These are phyloP conservation scores for Leucoraja erinaceus DNA, from an alignment of 2,113 vertebrate genomes.

Conservation along the genomic window DNA sequence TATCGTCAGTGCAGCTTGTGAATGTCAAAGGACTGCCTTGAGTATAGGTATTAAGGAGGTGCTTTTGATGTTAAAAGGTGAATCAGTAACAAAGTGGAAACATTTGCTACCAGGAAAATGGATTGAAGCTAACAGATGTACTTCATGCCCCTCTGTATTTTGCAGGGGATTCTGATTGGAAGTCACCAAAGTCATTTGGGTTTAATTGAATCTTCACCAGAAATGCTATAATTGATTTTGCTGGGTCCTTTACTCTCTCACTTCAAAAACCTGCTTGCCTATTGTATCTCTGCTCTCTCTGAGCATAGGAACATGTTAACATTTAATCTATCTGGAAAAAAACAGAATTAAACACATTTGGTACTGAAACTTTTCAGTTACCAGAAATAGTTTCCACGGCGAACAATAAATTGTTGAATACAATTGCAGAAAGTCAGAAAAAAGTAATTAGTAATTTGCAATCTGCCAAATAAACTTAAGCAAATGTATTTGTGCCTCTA, in stretches of 20 bases:
- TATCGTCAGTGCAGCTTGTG: not conserved
- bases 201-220: not conserved
- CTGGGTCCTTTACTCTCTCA: not conserved
- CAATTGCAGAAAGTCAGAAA: not conserved
- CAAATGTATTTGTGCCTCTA: not conserved
- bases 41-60: not conserved
- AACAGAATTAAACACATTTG: not conserved
- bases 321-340: not conserved
- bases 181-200: not conserved
- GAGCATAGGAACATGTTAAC: not conserved
- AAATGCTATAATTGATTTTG: not conserved
- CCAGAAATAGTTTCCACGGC: not conserved
- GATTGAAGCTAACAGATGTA: not conserved
- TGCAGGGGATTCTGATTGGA: constrained; percentile 1
- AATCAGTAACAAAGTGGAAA: not conserved
- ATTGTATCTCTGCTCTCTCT: not conserved
- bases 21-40: not conserved
- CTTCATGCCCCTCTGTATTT: not conserved
- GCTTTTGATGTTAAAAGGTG: not conserved
- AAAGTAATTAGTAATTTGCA: not conserved
- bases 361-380: not conserved
- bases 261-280: not conserved
- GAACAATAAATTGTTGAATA: not conserved
- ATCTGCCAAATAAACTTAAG: not conserved
- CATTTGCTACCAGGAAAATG: not conserved